Percentiles rank a stretch among this genome's conserved stretches.
Evolutionary conservation across 2,888 invertebrate species (phyloP).

Genomic region (Lottia scabra): DNA sequence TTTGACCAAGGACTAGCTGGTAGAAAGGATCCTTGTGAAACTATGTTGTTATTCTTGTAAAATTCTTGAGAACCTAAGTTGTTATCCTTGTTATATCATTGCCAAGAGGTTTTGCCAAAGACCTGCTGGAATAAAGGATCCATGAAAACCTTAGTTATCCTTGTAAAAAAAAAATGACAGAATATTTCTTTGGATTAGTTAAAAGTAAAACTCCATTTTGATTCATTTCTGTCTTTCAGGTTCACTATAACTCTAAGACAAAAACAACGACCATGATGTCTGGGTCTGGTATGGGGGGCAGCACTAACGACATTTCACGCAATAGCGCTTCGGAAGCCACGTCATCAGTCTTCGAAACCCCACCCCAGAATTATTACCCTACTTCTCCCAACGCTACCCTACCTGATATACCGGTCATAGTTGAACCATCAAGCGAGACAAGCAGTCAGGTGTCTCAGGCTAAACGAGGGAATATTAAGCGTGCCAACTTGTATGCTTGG

Average conservation of each 20-base stretch:
- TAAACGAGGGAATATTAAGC: constrained; percentile 71
- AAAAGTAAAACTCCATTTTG: neutral
- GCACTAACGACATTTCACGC: neutral
- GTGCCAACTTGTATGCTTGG: constrained; percentile 93
- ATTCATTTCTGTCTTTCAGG: constrained; percentile 40
- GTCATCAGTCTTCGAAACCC: neutral
- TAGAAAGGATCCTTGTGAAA: too few species aligned
- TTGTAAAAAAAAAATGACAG: too few species aligned
- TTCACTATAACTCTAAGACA: constrained; percentile 68
- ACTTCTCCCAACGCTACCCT: constrained; percentile 72
- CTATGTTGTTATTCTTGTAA: too few species aligned
- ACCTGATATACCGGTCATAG: neutral
- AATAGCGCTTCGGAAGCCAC: neutral
- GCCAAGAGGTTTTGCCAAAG: too few species aligned
- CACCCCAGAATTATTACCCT: constrained; percentile 70
- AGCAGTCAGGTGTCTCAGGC: neutral
- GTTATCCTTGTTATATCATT: too few species aligned
- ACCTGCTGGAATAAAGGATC: too few species aligned
- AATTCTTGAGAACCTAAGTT: too few species aligned
- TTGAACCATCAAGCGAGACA: constrained; percentile 7
- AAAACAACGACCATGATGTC: constrained; percentile 19
- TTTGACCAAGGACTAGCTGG: too few species aligned
- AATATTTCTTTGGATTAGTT: neutral
- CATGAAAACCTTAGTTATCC: too few species aligned
- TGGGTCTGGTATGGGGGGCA: neutral